Evolutionary conservation across 2,797 vertebrate genomes (phyloP).

Genomic region (Ficedula albicollis): DNA sequence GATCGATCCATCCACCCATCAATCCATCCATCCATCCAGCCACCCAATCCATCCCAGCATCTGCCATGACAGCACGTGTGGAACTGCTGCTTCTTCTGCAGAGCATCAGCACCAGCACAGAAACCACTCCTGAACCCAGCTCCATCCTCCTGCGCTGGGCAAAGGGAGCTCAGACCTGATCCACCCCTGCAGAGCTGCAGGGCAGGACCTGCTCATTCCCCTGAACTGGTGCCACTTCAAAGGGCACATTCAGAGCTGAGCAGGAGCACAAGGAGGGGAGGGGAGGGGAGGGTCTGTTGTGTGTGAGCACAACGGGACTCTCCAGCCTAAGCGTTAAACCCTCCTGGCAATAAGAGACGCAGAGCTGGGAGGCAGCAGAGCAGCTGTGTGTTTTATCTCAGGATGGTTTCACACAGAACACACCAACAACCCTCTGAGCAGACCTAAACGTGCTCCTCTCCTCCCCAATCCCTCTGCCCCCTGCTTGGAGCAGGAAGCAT

Average conservation of each 20-base stretch:
- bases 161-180: not conserved
- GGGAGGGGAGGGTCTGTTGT: not conserved
- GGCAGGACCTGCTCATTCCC: not conserved
- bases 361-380: not conserved
- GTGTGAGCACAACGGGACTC: not conserved
- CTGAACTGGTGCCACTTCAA: not conserved
- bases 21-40: too few relatives aligned
- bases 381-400: not conserved
- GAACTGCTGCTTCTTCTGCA: not conserved
- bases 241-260: not conserved
- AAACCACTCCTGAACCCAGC: not conserved
- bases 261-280: not conserved
- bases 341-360: not conserved
- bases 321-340: not conserved
- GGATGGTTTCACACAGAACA: not conserved
- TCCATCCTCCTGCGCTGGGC: not conserved
- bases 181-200: not conserved
- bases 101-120: not conserved
- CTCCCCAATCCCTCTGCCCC: not conserved
- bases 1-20: too few relatives aligned
- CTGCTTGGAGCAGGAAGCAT: not conserved
- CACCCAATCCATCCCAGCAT: not conserved
- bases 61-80: fast-evolving
- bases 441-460: fast-evolving
- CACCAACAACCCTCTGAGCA: not conserved